Evolutionary conservation across 2,113 vertebrate genomes (phyloP).

Genomic region (Scortum barcoo): DNA sequence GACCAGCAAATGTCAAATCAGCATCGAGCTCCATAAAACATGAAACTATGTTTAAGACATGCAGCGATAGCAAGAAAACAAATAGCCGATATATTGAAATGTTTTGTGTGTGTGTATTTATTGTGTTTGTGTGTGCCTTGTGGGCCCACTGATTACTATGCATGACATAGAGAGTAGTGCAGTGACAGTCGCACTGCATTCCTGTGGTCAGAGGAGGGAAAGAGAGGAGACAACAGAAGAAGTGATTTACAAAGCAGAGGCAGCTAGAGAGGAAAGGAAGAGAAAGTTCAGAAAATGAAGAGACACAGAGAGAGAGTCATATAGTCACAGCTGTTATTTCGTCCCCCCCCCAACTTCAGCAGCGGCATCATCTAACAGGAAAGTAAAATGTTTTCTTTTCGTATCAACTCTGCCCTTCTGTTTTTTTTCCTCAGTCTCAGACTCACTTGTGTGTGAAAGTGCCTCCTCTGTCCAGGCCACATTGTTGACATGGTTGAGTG

Average conservation of each 20-base stretch:
- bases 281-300: neutral
- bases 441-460: conserved; percentile 59
- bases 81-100: neutral
- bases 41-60: neutral
- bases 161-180: conserved; percentile 34
- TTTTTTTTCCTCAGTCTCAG: conserved; percentile 18
- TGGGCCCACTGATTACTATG: conserved; percentile 56
- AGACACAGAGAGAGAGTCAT: neutral
- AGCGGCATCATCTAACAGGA: conserved; percentile 17
- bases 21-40: neutral
- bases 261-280: neutral
- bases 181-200: conserved; percentile 57
- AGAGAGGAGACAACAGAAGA: conserved; percentile 8
- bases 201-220: conserved; percentile 48
- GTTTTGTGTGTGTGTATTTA: conserved; percentile 7
- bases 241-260: conserved; percentile 11
- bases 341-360: neutral
- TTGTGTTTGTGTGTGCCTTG: conserved; percentile 25
- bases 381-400: conserved; percentile 48
- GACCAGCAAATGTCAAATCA: neutral
- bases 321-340: conserved; percentile 32
- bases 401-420: conserved; percentile 12
- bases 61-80: conserved; percentile 1
- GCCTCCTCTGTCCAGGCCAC: conserved; percentile 48
- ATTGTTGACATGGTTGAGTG: conserved; percentile 71